Conservation (phyloP, 2,113 vertebrate genomes). For the Sus scrofa region T2T-Sscrofa CM000817.6:33731501-33732000, state of each 20-base stretch:
- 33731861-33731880: not conserved
- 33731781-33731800: not conserved
- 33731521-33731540: conserved; percentile 41
- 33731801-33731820: not conserved
- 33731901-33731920: not conserved
- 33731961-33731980: not conserved
- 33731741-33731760: conserved; percentile 7
- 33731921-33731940: not conserved
- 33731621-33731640: not conserved
- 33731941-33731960: not conserved
- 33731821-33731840: not conserved
- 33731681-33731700: not conserved
- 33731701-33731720: not conserved
- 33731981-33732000: not conserved
- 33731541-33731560: not conserved
- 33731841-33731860: not conserved
- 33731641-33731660: not conserved
- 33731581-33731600: conserved; percentile 51
- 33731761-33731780: not conserved
- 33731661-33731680: conserved; percentile 6
- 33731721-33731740: not conserved
- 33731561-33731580: not conserved
- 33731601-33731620: conserved; percentile 1
- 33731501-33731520: conserved; percentile 15
- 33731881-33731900: not conserved